Evolutionary conservation across 2,797 vertebrate genomes (phyloP).

Genomic region (Tokudaia muenninki): DNA sequence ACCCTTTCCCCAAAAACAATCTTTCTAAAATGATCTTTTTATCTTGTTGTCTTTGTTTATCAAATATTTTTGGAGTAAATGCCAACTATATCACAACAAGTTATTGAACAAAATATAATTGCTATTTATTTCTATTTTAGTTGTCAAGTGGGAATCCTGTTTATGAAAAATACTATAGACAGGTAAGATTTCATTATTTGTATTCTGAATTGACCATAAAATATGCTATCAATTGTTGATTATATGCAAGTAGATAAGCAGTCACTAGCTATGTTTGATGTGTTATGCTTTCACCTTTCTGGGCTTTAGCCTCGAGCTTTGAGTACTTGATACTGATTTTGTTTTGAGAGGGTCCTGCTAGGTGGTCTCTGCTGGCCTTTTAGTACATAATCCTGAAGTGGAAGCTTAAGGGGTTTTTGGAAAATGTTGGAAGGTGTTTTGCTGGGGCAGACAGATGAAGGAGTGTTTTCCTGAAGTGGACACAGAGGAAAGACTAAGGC

Average conservation of each 20-base stretch:
- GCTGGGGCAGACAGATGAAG: neutral
- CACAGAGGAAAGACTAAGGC: neutral
- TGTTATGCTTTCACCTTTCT: slow-evolving; percentile 51
- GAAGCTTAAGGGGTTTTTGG: neutral
- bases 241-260: slow-evolving; percentile 45
- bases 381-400: neutral
- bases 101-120: slow-evolving; percentile 69
- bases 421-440: neutral
- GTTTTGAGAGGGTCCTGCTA: neutral
- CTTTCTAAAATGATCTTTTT: slow-evolving; percentile 63
- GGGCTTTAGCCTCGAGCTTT: slow-evolving; percentile 61
- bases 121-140: slow-evolving; percentile 87
- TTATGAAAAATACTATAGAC: slow-evolving; percentile 97
- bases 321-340: slow-evolving; percentile 42
- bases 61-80: slow-evolving; percentile 61
- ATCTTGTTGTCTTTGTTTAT: slow-evolving; percentile 56
- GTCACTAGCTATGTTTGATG: neutral
- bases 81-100: slow-evolving; percentile 43
- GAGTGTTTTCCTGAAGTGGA: neutral
- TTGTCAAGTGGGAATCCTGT: slow-evolving; percentile 96
- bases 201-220: slow-evolving; percentile 56
- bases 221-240: slow-evolving; percentile 9
- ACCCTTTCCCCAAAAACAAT: neutral
- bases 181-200: slow-evolving; percentile 90
- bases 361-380: neutral